A percentile compares a stretch with the other conserved stretches of the same genome.
These are phyloP conservation scores for Hylyphantes graminicola DNA, from an alignment of 1,140 invertebrate genomes.

Conservation along the genomic window DNA sequence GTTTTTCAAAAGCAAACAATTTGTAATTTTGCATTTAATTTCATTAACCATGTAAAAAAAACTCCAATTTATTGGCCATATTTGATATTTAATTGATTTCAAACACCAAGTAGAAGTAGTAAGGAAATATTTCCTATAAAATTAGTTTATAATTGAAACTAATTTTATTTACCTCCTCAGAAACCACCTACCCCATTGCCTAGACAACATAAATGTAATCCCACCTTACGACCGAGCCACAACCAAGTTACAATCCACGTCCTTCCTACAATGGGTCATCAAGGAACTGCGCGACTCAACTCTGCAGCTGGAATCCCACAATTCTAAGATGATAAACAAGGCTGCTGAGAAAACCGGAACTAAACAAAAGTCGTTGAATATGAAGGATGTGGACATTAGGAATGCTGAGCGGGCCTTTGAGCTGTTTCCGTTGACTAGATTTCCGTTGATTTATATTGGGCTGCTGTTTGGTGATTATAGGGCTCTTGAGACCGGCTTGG, in stretches of 20 bases:
- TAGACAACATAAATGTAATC: slow-evolving; percentile 78
- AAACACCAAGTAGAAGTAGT: too few relatives aligned
- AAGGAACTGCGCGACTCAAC: slow-evolving; percentile 75
- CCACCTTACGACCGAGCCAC: slow-evolving; percentile 82
- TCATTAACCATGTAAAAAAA: too few relatives aligned
- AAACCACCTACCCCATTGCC: slow-evolving; percentile 71
- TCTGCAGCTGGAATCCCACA: slow-evolving; percentile 18
- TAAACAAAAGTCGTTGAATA: slow-evolving; percentile 62
- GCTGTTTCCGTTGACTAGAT: slow-evolving; percentile 69
- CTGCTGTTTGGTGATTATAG: slow-evolving; percentile 80
- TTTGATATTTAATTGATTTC: too few relatives aligned
- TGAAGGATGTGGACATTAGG: slow-evolving; percentile 14
- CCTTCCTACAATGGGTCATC: slow-evolving; percentile 80
- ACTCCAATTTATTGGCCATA: too few relatives aligned
- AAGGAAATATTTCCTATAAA: too few relatives aligned
- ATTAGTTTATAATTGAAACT: too few relatives aligned
- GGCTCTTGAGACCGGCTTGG: slow-evolving; percentile 82
- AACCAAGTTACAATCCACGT: slow-evolving; percentile 77
- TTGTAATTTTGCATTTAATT: too few relatives aligned
- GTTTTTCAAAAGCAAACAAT: too few relatives aligned
- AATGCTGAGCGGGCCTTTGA: slow-evolving; percentile 20
- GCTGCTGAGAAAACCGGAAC: slow-evolving; percentile 68
- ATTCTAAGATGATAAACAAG: slow-evolving; percentile 67
- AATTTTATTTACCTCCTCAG: slow-evolving; percentile 62
- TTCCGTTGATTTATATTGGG: slow-evolving; percentile 81